phyloP scores from a whole-genome alignment of 1,140 invertebrate genomes.

The Drosophila obscura region DNA sequence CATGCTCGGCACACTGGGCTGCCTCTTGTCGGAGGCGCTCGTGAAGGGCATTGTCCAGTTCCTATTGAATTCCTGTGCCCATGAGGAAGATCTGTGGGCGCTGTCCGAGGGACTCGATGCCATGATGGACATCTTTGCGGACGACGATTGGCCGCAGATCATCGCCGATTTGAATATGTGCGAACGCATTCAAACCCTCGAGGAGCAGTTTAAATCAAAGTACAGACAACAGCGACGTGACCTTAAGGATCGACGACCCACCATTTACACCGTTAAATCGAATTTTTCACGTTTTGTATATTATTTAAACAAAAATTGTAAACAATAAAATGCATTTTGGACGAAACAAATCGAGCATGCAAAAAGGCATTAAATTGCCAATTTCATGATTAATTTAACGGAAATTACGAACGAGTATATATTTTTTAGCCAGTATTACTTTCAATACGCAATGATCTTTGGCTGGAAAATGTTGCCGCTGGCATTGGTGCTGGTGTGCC shows the following conservation, averaged over 20 bases:
- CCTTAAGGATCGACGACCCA: conserved; percentile 87
- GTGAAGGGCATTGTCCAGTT: conserved; percentile 68
- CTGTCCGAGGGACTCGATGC: conserved; percentile 90
- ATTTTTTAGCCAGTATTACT: too few relatives aligned
- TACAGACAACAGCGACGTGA: conserved; percentile 87
- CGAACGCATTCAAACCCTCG: conserved; percentile 85
- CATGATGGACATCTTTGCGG: conserved; percentile 90
- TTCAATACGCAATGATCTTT: conserved; percentile 18
- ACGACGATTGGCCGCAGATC: conserved; percentile 89
- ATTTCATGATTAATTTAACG: not conserved
- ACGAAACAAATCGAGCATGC: too few relatives aligned
- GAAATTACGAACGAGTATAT: not conserved
- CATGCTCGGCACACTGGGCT: conserved; percentile 87
- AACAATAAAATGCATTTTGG: conserved; percentile 34
- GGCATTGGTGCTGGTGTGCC: too few relatives aligned
- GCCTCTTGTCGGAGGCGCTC: conserved; percentile 69
- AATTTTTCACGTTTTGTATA: conserved; percentile 90
- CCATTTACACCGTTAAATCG: conserved; percentile 88
- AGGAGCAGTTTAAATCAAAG: conserved; percentile 88
- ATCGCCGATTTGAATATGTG: conserved; percentile 87
- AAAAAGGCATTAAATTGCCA: too few relatives aligned
- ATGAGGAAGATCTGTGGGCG: conserved; percentile 86
- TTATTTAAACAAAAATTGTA: conserved; percentile 85
- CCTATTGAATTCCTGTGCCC: conserved; percentile 50
- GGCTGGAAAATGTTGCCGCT: not conserved